Evolutionary conservation across 2,113 vertebrate genomes (phyloP).

Genomic region (Thalassarche chlororhynchos): DNA sequence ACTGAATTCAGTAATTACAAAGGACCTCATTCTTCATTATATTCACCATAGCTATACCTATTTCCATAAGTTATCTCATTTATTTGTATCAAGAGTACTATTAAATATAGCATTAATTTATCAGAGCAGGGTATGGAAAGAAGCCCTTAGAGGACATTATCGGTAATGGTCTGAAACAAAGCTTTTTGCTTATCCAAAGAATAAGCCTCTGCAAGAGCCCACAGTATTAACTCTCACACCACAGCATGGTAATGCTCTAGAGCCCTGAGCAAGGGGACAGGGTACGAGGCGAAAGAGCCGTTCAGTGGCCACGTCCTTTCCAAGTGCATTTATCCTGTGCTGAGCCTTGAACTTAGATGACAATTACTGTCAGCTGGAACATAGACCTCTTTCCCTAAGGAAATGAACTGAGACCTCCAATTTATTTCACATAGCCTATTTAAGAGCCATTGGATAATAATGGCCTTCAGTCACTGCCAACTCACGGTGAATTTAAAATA

Average conservation of each 20-base stretch:
- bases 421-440: conserved; percentile 25
- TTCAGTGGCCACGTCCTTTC: neutral
- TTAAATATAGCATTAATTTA: conserved; percentile 26
- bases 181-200: neutral
- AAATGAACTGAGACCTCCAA: neutral
- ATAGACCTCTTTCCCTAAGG: neutral
- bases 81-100: conserved; percentile 39
- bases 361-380: neutral
- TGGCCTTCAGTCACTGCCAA: conserved; percentile 23
- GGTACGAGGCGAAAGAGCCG: fast-evolving
- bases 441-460: neutral
- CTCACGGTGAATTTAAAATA: neutral
- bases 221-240: neutral
- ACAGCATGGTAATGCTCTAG: neutral
- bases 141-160: neutral
- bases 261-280: neutral
- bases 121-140: neutral
- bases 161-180: conserved; percentile 16
- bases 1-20: conserved; percentile 15
- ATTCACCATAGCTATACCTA: neutral
- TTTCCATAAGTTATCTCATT: conserved; percentile 23
- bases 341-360: neutral
- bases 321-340: neutral
- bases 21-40: conserved; percentile 17
- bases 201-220: neutral